Conservation (phyloP, 2,797 vertebrate species). For the Pangasius sanitwongsei region DNA sequence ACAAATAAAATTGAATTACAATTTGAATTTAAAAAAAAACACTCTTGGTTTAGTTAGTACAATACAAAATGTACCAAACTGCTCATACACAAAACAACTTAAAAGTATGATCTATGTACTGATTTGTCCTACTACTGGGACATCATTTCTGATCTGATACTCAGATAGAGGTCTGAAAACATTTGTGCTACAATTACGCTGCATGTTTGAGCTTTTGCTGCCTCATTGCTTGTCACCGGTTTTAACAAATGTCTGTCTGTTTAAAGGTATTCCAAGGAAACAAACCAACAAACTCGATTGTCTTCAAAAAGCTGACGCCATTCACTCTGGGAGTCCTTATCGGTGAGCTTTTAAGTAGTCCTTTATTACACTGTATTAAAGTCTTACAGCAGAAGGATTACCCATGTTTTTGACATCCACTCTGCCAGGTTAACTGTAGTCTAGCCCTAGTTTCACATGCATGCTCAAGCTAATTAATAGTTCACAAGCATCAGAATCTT, state of each 20-base stretch:
- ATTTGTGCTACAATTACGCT: not conserved
- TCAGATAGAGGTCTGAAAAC: not conserved
- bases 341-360: slow-evolving; percentile 75
- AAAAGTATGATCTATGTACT: not conserved
- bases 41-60: not conserved
- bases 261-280: slow-evolving; percentile 96
- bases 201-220: not conserved
- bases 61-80: not conserved
- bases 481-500: not conserved
- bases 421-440: not conserved
- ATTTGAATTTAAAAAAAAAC: not conserved
- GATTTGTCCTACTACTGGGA: not conserved
- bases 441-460: not conserved
- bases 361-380: not conserved
- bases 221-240: not conserved
- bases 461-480: not conserved
- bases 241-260: slow-evolving; percentile 8
- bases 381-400: not conserved
- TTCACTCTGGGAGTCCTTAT: slow-evolving; percentile 91
- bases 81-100: not conserved
- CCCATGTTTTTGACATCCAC: not conserved
- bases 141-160: not conserved
- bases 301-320: slow-evolving; percentile 92
- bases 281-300: slow-evolving; percentile 92
- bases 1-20: not conserved